Percentiles rank a stretch among this genome's conserved stretches.
Evolutionary conservation across 1,140 invertebrate species (phyloP).

Genomic region (Fopius arisanus): DNA sequence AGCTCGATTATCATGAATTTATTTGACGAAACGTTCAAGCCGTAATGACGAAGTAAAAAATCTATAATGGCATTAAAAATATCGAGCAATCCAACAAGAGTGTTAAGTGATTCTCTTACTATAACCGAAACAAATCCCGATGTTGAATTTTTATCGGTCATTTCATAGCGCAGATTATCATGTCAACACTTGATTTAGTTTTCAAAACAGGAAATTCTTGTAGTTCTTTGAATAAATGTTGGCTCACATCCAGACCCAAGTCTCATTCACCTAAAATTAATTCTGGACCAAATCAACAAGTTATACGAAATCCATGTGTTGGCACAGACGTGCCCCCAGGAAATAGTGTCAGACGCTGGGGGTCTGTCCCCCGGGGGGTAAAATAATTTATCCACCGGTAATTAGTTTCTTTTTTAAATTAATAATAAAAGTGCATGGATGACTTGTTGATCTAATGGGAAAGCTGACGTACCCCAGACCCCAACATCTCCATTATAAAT

Average conservation of each 20-base stretch:
- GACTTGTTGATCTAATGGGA: too few species aligned
- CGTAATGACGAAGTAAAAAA: too few species aligned
- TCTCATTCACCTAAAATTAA: conserved; percentile 14
- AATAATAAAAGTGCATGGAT: too few species aligned
- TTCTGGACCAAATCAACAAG: conserved; percentile 11
- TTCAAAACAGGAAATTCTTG: conserved; percentile 8
- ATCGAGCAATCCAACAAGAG: too few species aligned
- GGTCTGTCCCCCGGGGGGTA: too few species aligned
- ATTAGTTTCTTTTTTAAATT: too few species aligned
- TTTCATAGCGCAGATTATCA: background rate
- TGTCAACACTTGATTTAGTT: conserved; percentile 2
- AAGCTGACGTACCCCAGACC: too few species aligned
- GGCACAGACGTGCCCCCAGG: background rate
- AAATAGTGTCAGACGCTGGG: too few species aligned
- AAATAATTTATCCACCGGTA: background rate
- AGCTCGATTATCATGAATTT: too few species aligned
- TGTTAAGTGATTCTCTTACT: background rate
- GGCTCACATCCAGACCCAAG: background rate
- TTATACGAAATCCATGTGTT: background rate
- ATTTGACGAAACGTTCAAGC: too few species aligned
- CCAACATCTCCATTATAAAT: background rate
- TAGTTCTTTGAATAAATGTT: background rate
- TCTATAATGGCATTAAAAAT: too few species aligned
- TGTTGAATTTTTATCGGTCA: background rate
- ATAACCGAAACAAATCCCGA: background rate